Conservation (phyloP, 2,888 invertebrate genomes). For the Gasteruption jaculator region DNA sequence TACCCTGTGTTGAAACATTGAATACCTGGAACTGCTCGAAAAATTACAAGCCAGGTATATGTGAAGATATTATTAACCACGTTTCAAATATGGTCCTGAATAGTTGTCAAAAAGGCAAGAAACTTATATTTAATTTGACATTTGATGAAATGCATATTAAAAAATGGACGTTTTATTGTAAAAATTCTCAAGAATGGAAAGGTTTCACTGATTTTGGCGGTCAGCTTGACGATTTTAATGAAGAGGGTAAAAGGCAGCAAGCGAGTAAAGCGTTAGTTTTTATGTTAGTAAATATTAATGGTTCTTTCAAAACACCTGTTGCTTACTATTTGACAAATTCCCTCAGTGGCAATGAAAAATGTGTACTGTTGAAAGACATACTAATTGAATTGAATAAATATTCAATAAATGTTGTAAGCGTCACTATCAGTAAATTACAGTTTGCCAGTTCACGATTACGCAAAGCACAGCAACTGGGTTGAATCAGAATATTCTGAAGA, state of each 20-base stretch:
- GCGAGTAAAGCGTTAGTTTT: slow-evolving; percentile 8
- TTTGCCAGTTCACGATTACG: slow-evolving; percentile 9
- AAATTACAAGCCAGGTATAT: slow-evolving; percentile 10
- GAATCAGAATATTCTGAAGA: slow-evolving; percentile 12
- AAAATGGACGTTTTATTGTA: not conserved
- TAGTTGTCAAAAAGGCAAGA: not conserved
- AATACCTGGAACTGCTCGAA: slow-evolving; percentile 8
- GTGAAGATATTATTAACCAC: slow-evolving; percentile 6
- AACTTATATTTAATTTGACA: not conserved
- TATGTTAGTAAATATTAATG: slow-evolving; percentile 2
- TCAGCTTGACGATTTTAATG: not conserved
- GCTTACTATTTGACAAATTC: not conserved
- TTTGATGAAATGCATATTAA: slow-evolving; percentile 9
- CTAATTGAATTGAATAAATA: slow-evolving; percentile 6
- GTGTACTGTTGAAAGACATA: no score
- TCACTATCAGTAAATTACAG: slow-evolving; percentile 4
- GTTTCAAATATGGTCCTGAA: slow-evolving; percentile 7
- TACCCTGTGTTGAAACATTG: slow-evolving; percentile 8
- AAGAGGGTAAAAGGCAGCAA: not conserved
- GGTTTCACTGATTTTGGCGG: slow-evolving; percentile 8
- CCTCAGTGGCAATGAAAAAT: no score
- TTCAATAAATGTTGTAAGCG: slow-evolving; percentile 2
- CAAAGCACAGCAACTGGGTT: slow-evolving; percentile 8
- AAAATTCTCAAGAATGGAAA: slow-evolving; percentile 6
- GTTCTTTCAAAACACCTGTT: not conserved